Conservation (phyloP, 2,888 invertebrate species). For the Noctua fimbriata region DNA sequence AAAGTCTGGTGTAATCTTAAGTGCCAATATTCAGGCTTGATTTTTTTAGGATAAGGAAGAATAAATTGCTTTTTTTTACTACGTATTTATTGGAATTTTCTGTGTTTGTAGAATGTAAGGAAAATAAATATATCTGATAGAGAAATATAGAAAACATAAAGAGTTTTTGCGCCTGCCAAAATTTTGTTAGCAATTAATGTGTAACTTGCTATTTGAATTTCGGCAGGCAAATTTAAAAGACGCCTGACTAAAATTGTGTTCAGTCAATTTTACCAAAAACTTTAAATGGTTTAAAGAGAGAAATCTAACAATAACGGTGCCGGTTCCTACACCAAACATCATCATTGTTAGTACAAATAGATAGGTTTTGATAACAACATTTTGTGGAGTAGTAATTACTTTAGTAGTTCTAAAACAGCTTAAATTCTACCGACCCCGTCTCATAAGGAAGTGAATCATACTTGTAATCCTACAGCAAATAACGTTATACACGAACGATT, state of each 20-base stretch:
- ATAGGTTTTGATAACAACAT: not conserved
- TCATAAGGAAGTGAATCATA: constrained; percentile 44
- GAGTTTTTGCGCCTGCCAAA: constrained; percentile 33
- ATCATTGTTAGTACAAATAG: not conserved
- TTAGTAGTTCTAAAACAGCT: constrained; percentile 18
- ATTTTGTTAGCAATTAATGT: constrained; percentile 32
- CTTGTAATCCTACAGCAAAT: constrained; percentile 45
- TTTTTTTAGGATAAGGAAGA: constrained; percentile 47
- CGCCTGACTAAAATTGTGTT: not conserved
- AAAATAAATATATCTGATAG: not conserved
- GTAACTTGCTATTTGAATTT: constrained; percentile 7
- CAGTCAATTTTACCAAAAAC: not conserved
- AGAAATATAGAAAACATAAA: not conserved
- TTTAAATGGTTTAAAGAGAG: too few species aligned
- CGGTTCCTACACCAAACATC: not conserved
- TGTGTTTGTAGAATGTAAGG: constrained; percentile 6
- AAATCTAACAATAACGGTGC: not conserved
- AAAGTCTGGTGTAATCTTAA: constrained; percentile 37
- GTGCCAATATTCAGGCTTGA: constrained; percentile 25
- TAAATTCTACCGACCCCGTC: constrained; percentile 5
- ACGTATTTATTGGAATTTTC: constrained; percentile 15
- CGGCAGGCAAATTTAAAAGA: constrained; percentile 8
- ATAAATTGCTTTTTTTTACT: constrained; percentile 37
- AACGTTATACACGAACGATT: constrained; percentile 37
- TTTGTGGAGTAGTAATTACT: not conserved